Evolutionary conservation across 2,797 vertebrate genomes (phyloP).

Genomic region (Chelmon rostratus): DNA sequence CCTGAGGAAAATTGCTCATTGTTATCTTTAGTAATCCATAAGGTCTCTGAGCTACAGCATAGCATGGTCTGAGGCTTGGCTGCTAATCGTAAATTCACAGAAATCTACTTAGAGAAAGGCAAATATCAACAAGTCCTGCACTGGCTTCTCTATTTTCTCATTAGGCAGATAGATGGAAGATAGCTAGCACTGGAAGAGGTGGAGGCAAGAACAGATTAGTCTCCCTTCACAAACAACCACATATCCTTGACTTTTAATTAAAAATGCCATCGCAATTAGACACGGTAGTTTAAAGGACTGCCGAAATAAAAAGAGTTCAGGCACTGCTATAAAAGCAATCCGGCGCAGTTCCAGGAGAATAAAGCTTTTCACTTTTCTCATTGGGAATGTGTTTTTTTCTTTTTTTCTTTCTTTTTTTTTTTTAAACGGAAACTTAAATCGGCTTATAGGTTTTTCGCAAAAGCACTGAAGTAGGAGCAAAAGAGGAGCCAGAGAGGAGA

Average conservation of each 20-base stretch:
- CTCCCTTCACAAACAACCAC: slow-evolving; percentile 87
- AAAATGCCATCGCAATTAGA: slow-evolving; percentile 90
- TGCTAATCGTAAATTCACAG: slow-evolving; percentile 82
- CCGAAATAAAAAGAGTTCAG: slow-evolving; percentile 85
- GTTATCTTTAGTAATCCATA: slow-evolving; percentile 81
- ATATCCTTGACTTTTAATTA: slow-evolving; percentile 91
- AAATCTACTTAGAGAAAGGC: slow-evolving; percentile 82
- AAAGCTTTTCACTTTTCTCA: slow-evolving; percentile 84
- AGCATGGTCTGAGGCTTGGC: slow-evolving; percentile 65
- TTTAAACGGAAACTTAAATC: slow-evolving; percentile 84
- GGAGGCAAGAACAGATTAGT: slow-evolving; percentile 86
- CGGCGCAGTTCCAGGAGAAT: slow-evolving; percentile 82
- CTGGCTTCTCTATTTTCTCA: slow-evolving; percentile 84
- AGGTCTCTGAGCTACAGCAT: slow-evolving; percentile 67
- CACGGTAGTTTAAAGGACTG: slow-evolving; percentile 86
- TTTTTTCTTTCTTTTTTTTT: slow-evolving; percentile 55
- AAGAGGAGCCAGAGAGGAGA: slow-evolving; percentile 71
- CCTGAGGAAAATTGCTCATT: slow-evolving; percentile 62
- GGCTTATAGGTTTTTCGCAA: slow-evolving; percentile 84
- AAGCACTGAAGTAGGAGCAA: slow-evolving; percentile 77
- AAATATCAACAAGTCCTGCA: slow-evolving; percentile 87
- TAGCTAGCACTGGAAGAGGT: slow-evolving; percentile 79
- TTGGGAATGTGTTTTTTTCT: slow-evolving; percentile 65
- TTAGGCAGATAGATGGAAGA: slow-evolving; percentile 88
- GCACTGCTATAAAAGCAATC: slow-evolving; percentile 85